Evolutionary conservation across 2,888 invertebrate genomes (phyloP).

Genomic region (Nomada ruficornis): DNA sequence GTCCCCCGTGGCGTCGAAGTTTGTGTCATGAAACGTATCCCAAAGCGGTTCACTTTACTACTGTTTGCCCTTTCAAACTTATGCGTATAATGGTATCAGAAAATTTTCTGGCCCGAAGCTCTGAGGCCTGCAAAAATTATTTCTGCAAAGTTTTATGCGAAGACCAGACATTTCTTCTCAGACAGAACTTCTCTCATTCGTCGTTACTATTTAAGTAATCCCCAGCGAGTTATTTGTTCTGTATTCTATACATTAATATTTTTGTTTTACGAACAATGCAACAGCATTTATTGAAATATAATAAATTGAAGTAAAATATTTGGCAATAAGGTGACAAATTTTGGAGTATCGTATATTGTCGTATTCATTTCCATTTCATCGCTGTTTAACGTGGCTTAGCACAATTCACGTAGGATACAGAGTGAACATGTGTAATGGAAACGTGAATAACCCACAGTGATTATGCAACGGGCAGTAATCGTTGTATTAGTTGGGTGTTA

Average conservation of each 20-base stretch:
- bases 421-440: constrained; percentile 19
- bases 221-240: background rate
- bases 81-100: background rate
- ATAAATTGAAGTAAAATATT: too few species aligned
- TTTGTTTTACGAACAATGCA: too few species aligned
- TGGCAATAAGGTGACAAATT: too few species aligned
- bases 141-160: background rate
- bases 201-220: background rate
- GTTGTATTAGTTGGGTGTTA: constrained; percentile 3
- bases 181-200: background rate
- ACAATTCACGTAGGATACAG: background rate
- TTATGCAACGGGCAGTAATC: constrained; percentile 25
- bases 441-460: constrained; percentile 13
- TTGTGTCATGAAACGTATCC: constrained; percentile 39
- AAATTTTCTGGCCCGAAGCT: constrained; percentile 3
- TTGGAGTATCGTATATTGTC: background rate
- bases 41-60: constrained; percentile 25
- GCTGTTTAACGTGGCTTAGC: background rate
- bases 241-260: too few species aligned
- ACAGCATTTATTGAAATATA: too few species aligned
- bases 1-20: constrained; percentile 33
- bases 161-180: background rate
- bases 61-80: constrained; percentile 26
- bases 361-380: background rate
- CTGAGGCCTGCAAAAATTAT: background rate